Evolutionary conservation across 2,797 vertebrate species (phyloP), one percentile per base, ranked within the genome.

Genomic region (Pangasius larnaudii): DNA sequence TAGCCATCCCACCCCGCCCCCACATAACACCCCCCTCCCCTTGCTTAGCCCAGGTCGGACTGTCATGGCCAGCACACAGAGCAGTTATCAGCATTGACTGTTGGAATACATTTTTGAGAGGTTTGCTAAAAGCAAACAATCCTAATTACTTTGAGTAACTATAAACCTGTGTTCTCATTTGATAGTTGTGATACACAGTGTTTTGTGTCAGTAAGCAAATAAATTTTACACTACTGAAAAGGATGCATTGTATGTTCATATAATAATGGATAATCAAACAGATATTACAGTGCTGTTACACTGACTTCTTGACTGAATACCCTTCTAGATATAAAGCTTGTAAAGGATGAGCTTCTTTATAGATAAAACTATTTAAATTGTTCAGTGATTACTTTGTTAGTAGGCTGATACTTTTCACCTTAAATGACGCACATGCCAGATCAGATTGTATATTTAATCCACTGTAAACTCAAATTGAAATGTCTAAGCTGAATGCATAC

Each of bases 401-500:
- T 80, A 86, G 72, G 42, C 75, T 74, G 63, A 65, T 59, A 19
- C 87, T 65, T 39, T 39, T 85, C 46, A 83, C 53, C 87, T 90
- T 51, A 82, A 84, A 58, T 75, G 85, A 86, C 85, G 24, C 69
- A 82, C 33, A 30, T 51, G 85, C 30, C 80, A 59, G 83, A 84
- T 69, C 75, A 86, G 71, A 87, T 65, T 42, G 85, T 92, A 83
- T 86, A 90, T 88, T 88, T 88, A 90, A 89, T 61, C 49, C 78
- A 85, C 74, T 49, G 56, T 88, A 89, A 87, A 88, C 85, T 87
- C 75, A 72, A 90, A 93, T 91, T 92, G 91, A 93, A 91, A 88
- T 69, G 18, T 92, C 90, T 90, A 92, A 90, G 91, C 90, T 91
- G 91, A 90, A 93, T 88, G 91, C 93, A 94, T 94, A 92, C 91